Base-by-base conservation (phyloP, 2,888 invertebrate genomes). In the Himalopsyche kuldschensis region DNA sequence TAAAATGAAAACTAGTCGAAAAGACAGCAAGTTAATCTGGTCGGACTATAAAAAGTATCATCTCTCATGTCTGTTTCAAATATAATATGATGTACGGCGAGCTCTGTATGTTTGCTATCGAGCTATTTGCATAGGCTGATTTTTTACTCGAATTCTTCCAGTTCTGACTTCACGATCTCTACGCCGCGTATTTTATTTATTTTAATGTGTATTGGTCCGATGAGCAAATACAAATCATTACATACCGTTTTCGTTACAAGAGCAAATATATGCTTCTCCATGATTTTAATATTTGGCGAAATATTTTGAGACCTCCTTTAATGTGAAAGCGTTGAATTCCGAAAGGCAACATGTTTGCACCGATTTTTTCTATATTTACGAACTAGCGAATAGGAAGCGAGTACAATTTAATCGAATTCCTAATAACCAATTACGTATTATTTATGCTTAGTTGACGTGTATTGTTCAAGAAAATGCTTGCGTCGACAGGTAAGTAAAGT, bases 111-210 rank as follows among this genome's bases (percentile, higher is more conserved):
- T 85, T 85, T 85, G 55, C 78, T 81, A 81, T 83, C 69, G 48
- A 82, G 27, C 78, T 85, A 84, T 85, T 85, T 83, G 83, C 85
- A 82, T 84, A 85, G 85, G 83, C 80, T 82, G 82, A 80, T 85
- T 85, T 85, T 84, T 85, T 83, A 83, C 85, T 85, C 85, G 83
- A 85, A 85, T 83, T 85, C 83, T 81, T 75, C 48, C 81, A 85
- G 78, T 80, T 55, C 47, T 76, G 82, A 76, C 81, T 81, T 83
- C 77, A 83, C 83, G 83, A 83, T 80, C 80, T 69, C 69, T 79
- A 46, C 80, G 63, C 77, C 55, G 32, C 75, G 80, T 81, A 78
- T 84, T 78, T 20, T 81, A 55, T 78, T 83, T 55, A 80, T 80
- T 75, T 48, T 20, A 27, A 75, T 76, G 80, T 76, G 27, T 76